phyloP scores from a whole-genome alignment of 1,140 invertebrate species.

The Temnothorax nylanderi region DNA sequence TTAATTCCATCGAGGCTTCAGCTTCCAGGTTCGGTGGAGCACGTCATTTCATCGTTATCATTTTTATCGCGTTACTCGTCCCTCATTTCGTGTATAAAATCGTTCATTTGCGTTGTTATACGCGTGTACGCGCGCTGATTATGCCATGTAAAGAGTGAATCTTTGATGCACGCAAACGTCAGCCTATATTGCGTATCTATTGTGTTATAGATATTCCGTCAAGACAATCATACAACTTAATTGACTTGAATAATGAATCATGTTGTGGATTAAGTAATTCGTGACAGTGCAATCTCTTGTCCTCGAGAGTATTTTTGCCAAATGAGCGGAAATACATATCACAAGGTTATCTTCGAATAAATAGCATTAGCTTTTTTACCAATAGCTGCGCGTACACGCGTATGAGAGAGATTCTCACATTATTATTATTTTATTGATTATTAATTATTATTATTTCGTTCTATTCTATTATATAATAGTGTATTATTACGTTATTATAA shows the following conservation, averaged over 20 bases:
- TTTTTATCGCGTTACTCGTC: slow-evolving; percentile 63
- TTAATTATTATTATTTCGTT: slow-evolving; percentile 49
- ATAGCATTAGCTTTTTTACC: not conserved
- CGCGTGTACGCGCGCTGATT: slow-evolving; percentile 37
- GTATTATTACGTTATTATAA: slow-evolving; percentile 42
- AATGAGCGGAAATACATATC: slow-evolving; percentile 1
- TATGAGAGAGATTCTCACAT: slow-evolving; percentile 30
- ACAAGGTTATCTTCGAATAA: slow-evolving; percentile 11
- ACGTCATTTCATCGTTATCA: slow-evolving; percentile 50
- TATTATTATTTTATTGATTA: slow-evolving; percentile 44
- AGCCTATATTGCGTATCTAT: not conserved
- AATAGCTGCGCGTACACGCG: slow-evolving; percentile 5
- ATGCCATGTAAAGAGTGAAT: not conserved
- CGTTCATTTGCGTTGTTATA: slow-evolving; percentile 65
- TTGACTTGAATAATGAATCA: slow-evolving; percentile 48
- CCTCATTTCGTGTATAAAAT: slow-evolving; percentile 77
- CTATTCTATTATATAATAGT: slow-evolving; percentile 52
- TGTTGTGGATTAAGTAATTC: not conserved
- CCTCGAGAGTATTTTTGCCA: not conserved
- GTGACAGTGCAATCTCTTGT: not conserved
- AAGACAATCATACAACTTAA: not conserved
- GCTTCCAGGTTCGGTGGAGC: slow-evolving; percentile 36
- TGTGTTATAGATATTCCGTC: not conserved
- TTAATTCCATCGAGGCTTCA: slow-evolving; percentile 3
- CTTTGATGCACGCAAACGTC: not conserved